Evolutionary conservation across 2,888 invertebrate species (phyloP).

Genomic region (Exephanes ischioxanthus): DNA sequence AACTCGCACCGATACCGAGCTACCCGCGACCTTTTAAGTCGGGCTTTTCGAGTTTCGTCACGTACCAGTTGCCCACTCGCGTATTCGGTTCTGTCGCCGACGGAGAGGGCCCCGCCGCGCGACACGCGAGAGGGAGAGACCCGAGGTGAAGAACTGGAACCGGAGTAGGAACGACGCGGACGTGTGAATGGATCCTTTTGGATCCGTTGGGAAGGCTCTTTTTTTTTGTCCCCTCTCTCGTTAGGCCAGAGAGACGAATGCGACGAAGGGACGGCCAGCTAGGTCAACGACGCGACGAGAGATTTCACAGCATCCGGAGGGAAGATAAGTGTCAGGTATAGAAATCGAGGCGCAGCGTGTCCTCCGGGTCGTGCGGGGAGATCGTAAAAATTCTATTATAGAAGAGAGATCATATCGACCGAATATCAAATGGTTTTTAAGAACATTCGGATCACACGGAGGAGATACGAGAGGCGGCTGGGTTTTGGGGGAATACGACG

Average conservation of each 20-base stretch:
- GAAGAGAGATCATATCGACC: neutral
- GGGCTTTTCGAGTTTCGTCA: constrained; percentile 50
- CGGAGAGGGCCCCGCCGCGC: neutral
- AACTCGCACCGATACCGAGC: constrained; percentile 27
- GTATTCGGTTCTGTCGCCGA: constrained; percentile 17
- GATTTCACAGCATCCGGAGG: constrained; percentile 46
- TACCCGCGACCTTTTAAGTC: constrained; percentile 36
- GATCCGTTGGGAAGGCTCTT: constrained; percentile 24
- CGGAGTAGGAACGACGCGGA: constrained; percentile 30
- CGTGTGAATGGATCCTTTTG: constrained; percentile 44
- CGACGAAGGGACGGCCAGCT: constrained; percentile 26
- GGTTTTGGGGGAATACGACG: constrained; percentile 1
- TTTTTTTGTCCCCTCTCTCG: neutral
- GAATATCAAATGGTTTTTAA: constrained; percentile 20
- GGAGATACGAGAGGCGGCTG: neutral
- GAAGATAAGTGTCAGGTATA: constrained; percentile 48
- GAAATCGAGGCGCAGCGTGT: neutral
- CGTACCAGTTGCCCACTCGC: constrained; percentile 39
- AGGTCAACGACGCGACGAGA: constrained; percentile 32
- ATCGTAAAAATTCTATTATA: neutral
- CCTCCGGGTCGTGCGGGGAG: neutral
- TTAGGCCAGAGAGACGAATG: constrained; percentile 7
- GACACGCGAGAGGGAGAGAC: neutral
- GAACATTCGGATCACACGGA: neutral
- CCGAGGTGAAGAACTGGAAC: neutral